These are phyloP conservation scores for Crossaster papposus DNA, from an alignment of 53 echinoderm and acorn worm genomes.

Conservation along the genomic window DNA sequence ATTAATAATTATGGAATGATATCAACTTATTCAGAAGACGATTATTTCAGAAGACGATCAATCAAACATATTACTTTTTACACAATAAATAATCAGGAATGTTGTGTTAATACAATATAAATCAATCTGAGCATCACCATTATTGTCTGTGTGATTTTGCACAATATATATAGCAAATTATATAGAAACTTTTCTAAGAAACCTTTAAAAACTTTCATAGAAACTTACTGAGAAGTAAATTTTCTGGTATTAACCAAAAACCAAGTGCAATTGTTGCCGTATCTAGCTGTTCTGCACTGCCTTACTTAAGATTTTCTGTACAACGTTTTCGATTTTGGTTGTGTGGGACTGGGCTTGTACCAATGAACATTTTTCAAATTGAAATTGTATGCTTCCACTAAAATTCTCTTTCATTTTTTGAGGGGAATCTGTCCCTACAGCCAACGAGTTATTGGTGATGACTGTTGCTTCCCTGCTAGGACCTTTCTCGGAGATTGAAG, in stretches of 20 bases:
- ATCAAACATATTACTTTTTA: background rate
- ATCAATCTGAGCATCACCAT: background rate
- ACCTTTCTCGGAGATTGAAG: background rate
- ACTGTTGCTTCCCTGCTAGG: background rate
- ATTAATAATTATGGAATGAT: background rate
- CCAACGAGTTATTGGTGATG: background rate
- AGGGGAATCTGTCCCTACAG: background rate
- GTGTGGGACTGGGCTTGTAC: slow-evolving; percentile 13
- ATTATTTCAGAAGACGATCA: background rate
- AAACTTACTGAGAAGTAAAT: background rate
- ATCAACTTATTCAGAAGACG: background rate
- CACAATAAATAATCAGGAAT: background rate
- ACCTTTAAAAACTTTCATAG: background rate
- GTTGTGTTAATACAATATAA: background rate
- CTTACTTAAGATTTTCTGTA: slow-evolving; percentile 66
- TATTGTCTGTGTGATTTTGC: background rate
- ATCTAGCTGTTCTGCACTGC: slow-evolving; percentile 33
- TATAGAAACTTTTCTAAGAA: background rate
- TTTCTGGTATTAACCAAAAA: background rate
- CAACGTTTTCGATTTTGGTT: slow-evolving; percentile 65
- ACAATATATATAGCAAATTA: background rate
- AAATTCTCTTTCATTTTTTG: background rate
- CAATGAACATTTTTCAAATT: background rate
- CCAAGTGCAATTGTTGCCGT: background rate
- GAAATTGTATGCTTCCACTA: background rate